Evolutionary conservation across 1,140 invertebrate genomes (phyloP), one percentile per base, ranked within the genome.

Genomic region (Potamilus streckersoni): DNA sequence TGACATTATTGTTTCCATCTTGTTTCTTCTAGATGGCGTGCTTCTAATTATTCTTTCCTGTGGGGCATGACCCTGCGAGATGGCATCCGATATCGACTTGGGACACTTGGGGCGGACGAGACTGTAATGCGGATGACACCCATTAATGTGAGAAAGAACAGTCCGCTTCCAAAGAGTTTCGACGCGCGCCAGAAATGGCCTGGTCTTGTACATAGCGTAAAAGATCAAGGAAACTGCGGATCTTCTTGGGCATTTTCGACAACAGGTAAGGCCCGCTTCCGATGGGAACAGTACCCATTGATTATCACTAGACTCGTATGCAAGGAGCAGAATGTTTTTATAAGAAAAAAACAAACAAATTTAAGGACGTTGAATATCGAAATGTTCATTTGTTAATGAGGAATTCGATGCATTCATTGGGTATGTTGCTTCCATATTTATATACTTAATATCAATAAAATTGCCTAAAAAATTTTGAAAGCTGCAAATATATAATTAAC

Each of bases 221-320:
- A 92, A 16, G 96, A 99, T 90, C 97, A 99, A 90, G 94, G 94
- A 73, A 96, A 96, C 94, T 93, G 97, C 85, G 96, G 93, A 1
- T 93, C 96, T 0, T 97, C 96, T 2, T 98, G 97, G 97, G 96
- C 96, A 1, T 92, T 98, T 59, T 95, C 95, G 0, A 95, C 96
- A 0, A 93, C 94, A 16, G 93, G 71, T 89, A 79, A 69, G 79
- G 58, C 1, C 58, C 31, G 38, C 6, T 49, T 11, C 38, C 4
- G 11, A 49, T 49, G 38, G 6, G 6, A 11, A 49, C 38, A 49
- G 6, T 49, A 49, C 38, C 38, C 6, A 49, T 49, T 49, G 38
- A 49, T 49, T 6, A 49, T 49, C 38, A 49, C 38, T 11, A 49
- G 38, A 49, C 38, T 49, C 38, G 11, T 49, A 49, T 8, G 11